Base-by-base conservation (phyloP, 2,888 invertebrate genomes). In the Cactoblastis cactorum region DNA sequence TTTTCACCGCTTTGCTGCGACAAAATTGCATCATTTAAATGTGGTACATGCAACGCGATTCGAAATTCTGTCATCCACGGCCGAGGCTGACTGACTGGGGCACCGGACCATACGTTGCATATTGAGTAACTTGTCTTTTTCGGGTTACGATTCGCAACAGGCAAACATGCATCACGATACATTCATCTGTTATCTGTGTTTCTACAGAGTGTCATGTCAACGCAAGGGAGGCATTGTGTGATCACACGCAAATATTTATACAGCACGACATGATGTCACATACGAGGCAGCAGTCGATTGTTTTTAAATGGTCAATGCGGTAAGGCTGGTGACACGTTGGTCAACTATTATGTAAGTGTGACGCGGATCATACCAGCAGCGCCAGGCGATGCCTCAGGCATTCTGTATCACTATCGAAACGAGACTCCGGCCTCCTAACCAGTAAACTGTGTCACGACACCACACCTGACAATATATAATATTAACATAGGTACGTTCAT, bases 311-410 rank as follows among this genome's bases (percentile, higher is more conserved):
- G 53, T 51, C 55, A 53, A 54, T 56, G 52, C 59, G 52, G 57
- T 57, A 61, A 61, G 63, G 57, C 53, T 57, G 56, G 56, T 60
- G 61, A 63, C 59, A 57, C 59, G 65, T 77, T 74, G 69, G 73
- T 74, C 72, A 75, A 69, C 69, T 50, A 52, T 80, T 83, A 73
- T 71, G 71, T 74, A 81, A 82, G 53, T 47, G 59, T 61, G 59
- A 62, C 57, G 59, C 60, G 55, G 56, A 49, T 56, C 54, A 62
- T 54, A 54, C 56, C 52, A 49, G 46, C 50, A 50, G 1, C 9
- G 22, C 39, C 51, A 49, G 41, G 32, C 41, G 11, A 39, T 46
- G 58, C 58, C 55, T 52, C 54, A 53, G 57, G 58, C 46, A 22
- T 35, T 14, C 46, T 35, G 43, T 43, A 54, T 50, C 43, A 43